Base-by-base conservation (phyloP, 2,888 invertebrate species). In the Apamea anceps region DNA sequence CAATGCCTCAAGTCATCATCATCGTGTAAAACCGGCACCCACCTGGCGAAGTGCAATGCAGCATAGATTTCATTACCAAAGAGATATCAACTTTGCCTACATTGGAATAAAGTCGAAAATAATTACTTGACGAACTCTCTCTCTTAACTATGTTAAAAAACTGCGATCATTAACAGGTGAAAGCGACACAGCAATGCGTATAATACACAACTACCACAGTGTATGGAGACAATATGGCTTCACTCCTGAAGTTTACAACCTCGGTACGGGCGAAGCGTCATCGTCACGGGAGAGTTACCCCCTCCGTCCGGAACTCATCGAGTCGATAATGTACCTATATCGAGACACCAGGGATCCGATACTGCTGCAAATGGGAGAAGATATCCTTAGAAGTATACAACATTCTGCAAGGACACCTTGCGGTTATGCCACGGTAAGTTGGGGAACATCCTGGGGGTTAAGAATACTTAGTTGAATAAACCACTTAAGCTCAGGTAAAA, bases 141-240 rank as follows among this genome's bases (percentile, higher is more conserved):
- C 42, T 68, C 70, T 28, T 32, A 32, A 37, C 54, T 80, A n/a
- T 18, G 4, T 51, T 10, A 51, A 25, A 15, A 37, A 75, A 42
- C 5, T 45, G 15, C 3, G 0, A 63, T 1, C 3, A 42, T 60
- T 73, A 54, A n/a, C 96, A 97, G 99, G 99, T 12, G 99, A 99
- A 92, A 98, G 98, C 21, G 98, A 98, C 89, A 98, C 98, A 87
- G 99, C 99, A 0, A 98, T 99, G 98, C 98, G 99, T 89, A 99
- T 99, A 7, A 97, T 99, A 84, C 98, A 99, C 92, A 99, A 99
- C 95, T 99, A 99, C 95, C 99, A 99, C 93, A 98, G 99, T 91
- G 99, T 99, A 1, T 99, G 99, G 99, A 98, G 98, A 81, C 99
- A 99, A 94, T 99, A 99, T 95, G 99, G 99, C 0, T 99, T 99